These are phyloP conservation scores for Marmota flaviventris DNA, from an alignment of 2,113 vertebrate genomes.

Conservation along the genomic window DNA sequence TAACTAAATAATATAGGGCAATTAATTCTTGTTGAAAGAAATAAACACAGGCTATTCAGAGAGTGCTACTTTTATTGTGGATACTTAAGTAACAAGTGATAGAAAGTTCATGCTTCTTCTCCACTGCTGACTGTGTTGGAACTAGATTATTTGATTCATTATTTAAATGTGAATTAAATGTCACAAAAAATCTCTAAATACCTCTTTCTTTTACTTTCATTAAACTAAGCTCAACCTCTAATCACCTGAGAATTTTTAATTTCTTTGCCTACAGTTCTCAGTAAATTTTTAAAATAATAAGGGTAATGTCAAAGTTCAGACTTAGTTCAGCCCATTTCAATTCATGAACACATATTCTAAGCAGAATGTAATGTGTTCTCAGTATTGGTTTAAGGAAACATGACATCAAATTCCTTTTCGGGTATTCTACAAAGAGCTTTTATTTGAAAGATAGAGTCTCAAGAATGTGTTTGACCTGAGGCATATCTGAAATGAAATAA, in stretches of 20 bases:
- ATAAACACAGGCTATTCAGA: background rate
- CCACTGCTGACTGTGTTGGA: background rate
- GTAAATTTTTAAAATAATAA: conserved; percentile 35
- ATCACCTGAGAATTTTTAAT: background rate
- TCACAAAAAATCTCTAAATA: conserved; percentile 18
- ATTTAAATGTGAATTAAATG: conserved; percentile 30
- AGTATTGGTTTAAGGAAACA: conserved; percentile 52
- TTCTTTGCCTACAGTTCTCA: background rate
- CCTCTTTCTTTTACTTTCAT: background rate
- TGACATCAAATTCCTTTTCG: conserved; percentile 52
- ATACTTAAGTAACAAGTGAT: background rate
- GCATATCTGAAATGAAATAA: conserved; percentile 75
- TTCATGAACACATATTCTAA: conserved; percentile 9
- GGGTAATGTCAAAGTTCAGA: background rate
- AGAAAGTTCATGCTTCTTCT: background rate
- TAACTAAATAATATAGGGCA: background rate
- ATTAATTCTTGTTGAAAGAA: background rate
- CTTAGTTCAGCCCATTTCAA: background rate
- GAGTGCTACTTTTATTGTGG: background rate
- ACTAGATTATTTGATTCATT: background rate
- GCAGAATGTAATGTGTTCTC: background rate
- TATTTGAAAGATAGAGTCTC: conserved; percentile 66
- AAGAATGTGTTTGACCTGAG: conserved; percentile 74
- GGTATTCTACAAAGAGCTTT: conserved; percentile 63
- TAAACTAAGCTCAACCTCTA: conserved; percentile 15